These are phyloP conservation scores for Cremastobaeus sp. DNA, from an alignment of 2,888 invertebrate species.

Conservation along the genomic window DNA sequence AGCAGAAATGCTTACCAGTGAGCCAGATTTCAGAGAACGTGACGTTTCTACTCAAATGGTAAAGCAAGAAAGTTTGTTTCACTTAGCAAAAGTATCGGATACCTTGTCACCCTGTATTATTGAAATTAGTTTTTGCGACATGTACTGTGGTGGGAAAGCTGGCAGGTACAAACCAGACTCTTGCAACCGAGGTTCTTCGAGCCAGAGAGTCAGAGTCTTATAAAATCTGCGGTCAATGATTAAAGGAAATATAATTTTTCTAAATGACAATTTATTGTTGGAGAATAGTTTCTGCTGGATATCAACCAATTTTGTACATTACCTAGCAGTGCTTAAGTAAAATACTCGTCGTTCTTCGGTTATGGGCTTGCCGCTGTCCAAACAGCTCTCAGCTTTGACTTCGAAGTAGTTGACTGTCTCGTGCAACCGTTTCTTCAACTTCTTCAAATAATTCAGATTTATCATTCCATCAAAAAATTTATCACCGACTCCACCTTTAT, in stretches of 20 bases:
- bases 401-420: slow-evolving; percentile 82
- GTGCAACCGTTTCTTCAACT: slow-evolving; percentile 84
- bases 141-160: slow-evolving; percentile 86
- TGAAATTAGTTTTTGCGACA: slow-evolving; percentile 82
- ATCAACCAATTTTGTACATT: too few relatives aligned
- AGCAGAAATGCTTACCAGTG: too few relatives aligned
- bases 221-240: too few relatives aligned
- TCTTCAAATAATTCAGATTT: slow-evolving; percentile 83
- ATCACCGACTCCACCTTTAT: slow-evolving; percentile 84
- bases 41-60: too few relatives aligned
- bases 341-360: slow-evolving; percentile 74
- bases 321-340: slow-evolving; percentile 74
- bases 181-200: slow-evolving; percentile 88
- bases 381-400: slow-evolving; percentile 78
- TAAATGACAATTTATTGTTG: too few relatives aligned
- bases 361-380: slow-evolving; percentile 73
- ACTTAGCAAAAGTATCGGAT: too few relatives aligned
- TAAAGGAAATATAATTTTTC: slow-evolving; percentile 12
- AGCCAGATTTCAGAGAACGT: too few relatives aligned
- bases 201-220: slow-evolving; percentile 85
- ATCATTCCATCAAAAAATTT: slow-evolving; percentile 87
- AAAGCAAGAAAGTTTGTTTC: too few relatives aligned
- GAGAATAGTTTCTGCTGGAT: too few relatives aligned
- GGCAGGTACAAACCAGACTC: slow-evolving; percentile 83
- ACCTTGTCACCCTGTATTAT: slow-evolving; percentile 83